phyloP scores from a whole-genome alignment of 2,888 invertebrate species.

The Actias luna region DNA sequence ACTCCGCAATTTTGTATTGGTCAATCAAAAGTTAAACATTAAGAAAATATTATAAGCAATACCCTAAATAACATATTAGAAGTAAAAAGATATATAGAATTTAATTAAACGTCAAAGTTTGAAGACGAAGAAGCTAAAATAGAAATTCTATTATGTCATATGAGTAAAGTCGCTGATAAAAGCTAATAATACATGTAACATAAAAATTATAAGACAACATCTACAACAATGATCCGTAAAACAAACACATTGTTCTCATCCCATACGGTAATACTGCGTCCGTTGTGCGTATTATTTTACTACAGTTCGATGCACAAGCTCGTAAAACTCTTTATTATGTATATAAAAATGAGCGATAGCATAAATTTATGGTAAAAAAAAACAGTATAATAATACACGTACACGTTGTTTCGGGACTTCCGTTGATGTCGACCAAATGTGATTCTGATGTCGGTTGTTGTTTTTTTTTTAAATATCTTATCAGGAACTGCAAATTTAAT shows the following conservation, averaged over 20 bases:
- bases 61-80: no score
- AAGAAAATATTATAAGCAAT: no score
- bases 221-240: not conserved
- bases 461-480: not conserved
- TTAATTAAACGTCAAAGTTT: not conserved
- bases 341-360: slow-evolving; percentile 51
- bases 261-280: slow-evolving; percentile 8
- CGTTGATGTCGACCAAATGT: slow-evolving; percentile 43
- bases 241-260: slow-evolving; percentile 7
- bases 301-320: slow-evolving; percentile 65
- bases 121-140: not conserved
- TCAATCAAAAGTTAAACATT: no score
- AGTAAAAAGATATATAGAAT: not conserved
- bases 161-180: not conserved
- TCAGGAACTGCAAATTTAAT: not conserved
- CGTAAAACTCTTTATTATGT: slow-evolving; percentile 77
- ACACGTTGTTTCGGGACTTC: slow-evolving; percentile 57
- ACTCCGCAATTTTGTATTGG: no score
- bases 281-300: slow-evolving; percentile 37
- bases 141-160: not conserved
- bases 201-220: not conserved
- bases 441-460: not conserved
- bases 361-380: slow-evolving; percentile 21
- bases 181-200: not conserved
- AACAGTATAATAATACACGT: slow-evolving; percentile 59